Evolutionary conservation across 1,140 invertebrate genomes (phyloP), one percentile per base, ranked within the genome.

Genomic region (Aphidius gifuensis): DNA sequence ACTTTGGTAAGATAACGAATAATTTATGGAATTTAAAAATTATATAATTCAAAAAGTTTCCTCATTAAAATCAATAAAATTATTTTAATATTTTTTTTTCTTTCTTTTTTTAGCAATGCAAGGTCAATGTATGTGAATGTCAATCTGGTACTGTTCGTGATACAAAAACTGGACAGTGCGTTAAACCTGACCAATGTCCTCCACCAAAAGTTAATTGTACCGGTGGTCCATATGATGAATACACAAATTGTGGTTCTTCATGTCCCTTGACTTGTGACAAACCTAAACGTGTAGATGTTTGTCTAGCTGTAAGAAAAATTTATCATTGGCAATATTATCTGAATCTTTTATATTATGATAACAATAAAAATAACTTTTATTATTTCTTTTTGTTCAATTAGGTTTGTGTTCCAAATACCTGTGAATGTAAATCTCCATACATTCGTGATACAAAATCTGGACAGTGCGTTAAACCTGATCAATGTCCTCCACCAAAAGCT

Each of bases 201-300:
- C 9, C 39, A n/a, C 16, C 38, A 7, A 16, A 43, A 9, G 3
- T 42, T 1, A 50, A 16, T 5, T 60, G 58, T 21, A 49, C 48
- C 0, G 58, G 58, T 11, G 58, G 58, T 6, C 58, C 48, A 7
- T 39, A 60, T 51, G 58, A 60, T 32, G 8, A n/a, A 9, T 60
- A 48, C n/a, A 44, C 39, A 9, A n/a, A 38, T 38, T 60, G 58
- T 48, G 58, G 58, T 16, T 50, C 46, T 43, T 38, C 9, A 9
- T 60, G 58, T 51, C 58, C 58, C 2, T 16, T 9, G 2, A 60
- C 58, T 21, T 60, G 58, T 9, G 48, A 16, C 5, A 43, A 40
- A 7, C 58, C 58, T 3, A 44, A 32, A 21, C 48, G 40, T 42
- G 4, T n/a, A n/a, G n/a, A 0, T 4, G 9, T 51, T 60, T 60